A percentile compares a stretch with the other conserved stretches of the same genome.
phyloP scores from a whole-genome alignment of 1,140 invertebrate genomes.

The Drosophila burlai region DNA sequence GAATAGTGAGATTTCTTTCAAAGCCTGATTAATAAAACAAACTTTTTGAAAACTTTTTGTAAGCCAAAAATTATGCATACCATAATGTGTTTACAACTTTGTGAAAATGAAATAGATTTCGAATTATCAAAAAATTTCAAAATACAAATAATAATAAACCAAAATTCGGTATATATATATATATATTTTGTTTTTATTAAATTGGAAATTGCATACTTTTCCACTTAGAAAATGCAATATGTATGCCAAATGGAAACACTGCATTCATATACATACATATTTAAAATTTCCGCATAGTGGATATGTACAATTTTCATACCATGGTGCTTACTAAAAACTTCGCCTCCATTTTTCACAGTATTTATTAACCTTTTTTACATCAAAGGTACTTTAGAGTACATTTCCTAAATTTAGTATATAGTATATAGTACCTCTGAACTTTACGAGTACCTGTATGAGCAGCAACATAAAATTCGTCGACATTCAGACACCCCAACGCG shows the following conservation, averaged over 20 bases:
- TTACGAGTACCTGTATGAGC: background rate
- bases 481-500: constrained; percentile 12
- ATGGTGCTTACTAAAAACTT: too few relatives aligned
- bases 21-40: background rate
- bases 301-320: too few relatives aligned
- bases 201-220: background rate
- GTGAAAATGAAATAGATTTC: too few relatives aligned
- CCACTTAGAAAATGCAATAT: background rate
- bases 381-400: background rate
- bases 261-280: background rate
- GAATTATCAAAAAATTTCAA: too few relatives aligned
- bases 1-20: background rate
- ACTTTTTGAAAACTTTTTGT: background rate
- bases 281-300: too few relatives aligned
- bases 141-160: too few relatives aligned
- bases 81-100: too few relatives aligned
- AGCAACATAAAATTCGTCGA: constrained; percentile 58
- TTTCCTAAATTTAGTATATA: background rate
- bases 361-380: background rate
- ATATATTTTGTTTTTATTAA: too few relatives aligned
- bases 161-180: too few relatives aligned
- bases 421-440: background rate
- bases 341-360: background rate
- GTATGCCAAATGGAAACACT: background rate
- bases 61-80: too few relatives aligned